These are phyloP conservation scores for Redunca redunca DNA, from an alignment of 2,113 vertebrate genomes.

Conservation along the genomic window DNA sequence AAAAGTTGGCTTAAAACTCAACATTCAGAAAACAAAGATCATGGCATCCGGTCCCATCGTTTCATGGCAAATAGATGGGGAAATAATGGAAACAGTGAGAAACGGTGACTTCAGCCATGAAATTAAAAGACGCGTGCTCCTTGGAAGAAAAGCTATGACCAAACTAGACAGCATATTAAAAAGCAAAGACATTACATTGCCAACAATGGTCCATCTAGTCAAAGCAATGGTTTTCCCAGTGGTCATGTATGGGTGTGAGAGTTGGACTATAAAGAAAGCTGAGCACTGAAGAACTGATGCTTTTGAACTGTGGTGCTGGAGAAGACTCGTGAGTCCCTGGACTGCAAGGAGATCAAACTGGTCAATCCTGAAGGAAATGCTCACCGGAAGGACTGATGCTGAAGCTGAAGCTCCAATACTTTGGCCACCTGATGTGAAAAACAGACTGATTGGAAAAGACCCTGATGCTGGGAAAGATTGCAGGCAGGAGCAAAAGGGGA, in stretches of 20 bases:
- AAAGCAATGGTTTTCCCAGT: not conserved
- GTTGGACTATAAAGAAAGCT: not conserved
- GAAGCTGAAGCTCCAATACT: not conserved
- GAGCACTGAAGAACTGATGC: rapidly evolving
- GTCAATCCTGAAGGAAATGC: not conserved
- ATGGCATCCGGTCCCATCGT: not conserved
- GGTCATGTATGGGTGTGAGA: not conserved
- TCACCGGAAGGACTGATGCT: not conserved
- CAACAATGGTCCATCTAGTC: not conserved
- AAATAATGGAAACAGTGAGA: not conserved
- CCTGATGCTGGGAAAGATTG: not conserved
- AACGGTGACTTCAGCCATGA: not conserved
- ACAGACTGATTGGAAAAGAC: not conserved
- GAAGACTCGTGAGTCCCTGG: not conserved
- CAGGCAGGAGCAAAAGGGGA: not conserved
- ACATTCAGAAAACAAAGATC: not conserved
- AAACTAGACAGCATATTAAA: not conserved
- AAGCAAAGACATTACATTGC: not conserved
- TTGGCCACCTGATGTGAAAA: not conserved
- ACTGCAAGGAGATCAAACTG: not conserved
- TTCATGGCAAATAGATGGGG: not conserved
- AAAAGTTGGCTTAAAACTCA: not conserved
- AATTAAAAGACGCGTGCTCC: not conserved
- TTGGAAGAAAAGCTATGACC: not conserved
- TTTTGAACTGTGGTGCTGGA: not conserved